A percentile compares a stretch with the other conserved stretches of the same genome.
Conservation (phyloP, 2,113 vertebrate species). For the Mesoclemmys tuberculata region DNA sequence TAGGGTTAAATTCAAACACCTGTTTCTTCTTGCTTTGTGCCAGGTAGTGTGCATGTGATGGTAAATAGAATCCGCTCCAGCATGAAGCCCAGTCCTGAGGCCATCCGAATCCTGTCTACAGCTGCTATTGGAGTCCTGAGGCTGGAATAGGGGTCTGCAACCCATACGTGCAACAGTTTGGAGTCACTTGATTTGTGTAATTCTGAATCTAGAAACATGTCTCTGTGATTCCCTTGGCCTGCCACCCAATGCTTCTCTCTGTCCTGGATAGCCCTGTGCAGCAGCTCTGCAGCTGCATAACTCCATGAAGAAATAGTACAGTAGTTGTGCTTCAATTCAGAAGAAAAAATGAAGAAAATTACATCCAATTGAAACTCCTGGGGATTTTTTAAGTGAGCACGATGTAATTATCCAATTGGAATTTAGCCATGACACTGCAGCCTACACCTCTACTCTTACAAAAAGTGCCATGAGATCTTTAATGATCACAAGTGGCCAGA, state of each 20-base stretch:
- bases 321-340: not conserved
- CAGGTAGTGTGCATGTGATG: not conserved
- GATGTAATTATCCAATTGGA: not conserved
- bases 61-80: not conserved
- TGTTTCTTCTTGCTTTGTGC: not conserved
- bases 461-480: not conserved
- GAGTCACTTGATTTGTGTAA: not conserved
- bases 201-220: not conserved
- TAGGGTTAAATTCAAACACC: not conserved
- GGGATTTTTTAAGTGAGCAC: slow-evolving; percentile 18
- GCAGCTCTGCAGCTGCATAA: not conserved
- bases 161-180: not conserved
- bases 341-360: not conserved
- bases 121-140: not conserved
- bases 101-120: not conserved
- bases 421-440: slow-evolving; percentile 23
- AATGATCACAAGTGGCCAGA: not conserved
- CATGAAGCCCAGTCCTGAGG: not conserved
- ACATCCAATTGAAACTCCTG: not conserved
- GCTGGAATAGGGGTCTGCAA: not conserved
- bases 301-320: accelerated
- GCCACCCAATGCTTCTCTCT: not conserved
- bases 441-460: slow-evolving; percentile 8
- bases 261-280: not conserved
- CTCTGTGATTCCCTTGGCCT: not conserved